Base-by-base conservation (phyloP, 1,140 invertebrate species). In the Lasioglossum baleicum region DNA sequence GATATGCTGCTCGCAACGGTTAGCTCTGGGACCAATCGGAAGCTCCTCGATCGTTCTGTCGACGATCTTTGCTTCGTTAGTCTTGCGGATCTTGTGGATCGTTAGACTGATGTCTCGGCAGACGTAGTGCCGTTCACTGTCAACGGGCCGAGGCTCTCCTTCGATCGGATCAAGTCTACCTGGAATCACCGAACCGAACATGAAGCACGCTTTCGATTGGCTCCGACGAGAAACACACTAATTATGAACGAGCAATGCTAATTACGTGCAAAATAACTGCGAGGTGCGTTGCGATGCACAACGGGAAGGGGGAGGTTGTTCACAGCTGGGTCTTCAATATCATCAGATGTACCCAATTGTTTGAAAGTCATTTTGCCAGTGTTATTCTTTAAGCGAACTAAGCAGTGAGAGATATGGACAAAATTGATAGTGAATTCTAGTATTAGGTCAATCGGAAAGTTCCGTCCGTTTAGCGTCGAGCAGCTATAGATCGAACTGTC, bases 71-170 rank as follows among this genome's bases (percentile, higher is more conserved):
- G 17, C 11, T 7, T 2, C 35, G 53, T 8, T 15, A 17, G 20
- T 44, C 26, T 10, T 11, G 26, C 48, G 15, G 20, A 17, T 26
- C 69, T 51, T 31, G 2, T 66, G 26, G 58, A 44, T 26, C 77
- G 48, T 91, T 89, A 92, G 70, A 92, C 92, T 42, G 91, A 91
- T 58, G 92, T 92, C 83, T 92, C 92, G 60, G 91, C 91, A 53
- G 91, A 92, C 81, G 90, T 91, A 89, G 90, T 91, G 83, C 92
- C 92, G 88, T 92, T 92, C 53, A 83, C 87, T 84, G 92, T 91
- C 79, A 88, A 86, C 75, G 89, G 88, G 84, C 87, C 88, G 80
- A 90, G 87, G 82, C 80, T 87, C 60, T 92, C 90, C 88, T 92
- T 92, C 75, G 91, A 91, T 85, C 91, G 88, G 74, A 92, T 92